phyloP scores from a whole-genome alignment of 2,113 vertebrate species.

The Guaruba guarouba region DNA sequence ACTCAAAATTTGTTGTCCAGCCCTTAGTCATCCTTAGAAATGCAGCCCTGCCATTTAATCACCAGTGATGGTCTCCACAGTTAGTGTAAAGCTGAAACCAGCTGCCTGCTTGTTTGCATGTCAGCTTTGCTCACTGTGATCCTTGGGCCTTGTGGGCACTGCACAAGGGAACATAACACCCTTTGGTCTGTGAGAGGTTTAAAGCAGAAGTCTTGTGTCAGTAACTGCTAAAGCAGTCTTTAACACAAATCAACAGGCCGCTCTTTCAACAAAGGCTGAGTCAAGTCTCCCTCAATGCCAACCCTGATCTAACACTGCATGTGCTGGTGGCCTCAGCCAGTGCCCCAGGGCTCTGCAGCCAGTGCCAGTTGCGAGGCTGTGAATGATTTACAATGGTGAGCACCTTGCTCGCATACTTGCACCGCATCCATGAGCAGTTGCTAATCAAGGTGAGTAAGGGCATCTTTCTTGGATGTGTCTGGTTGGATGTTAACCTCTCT shows the following conservation, averaged over 20 bases:
- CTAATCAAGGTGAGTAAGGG: not conserved
- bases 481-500: fast-evolving
- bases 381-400: not conserved
- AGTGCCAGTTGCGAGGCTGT: fast-evolving
- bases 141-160: not conserved
- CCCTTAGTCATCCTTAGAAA: not conserved
- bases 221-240: not conserved
- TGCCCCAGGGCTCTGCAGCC: not conserved
- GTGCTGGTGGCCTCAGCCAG: not conserved
- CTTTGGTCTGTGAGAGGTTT: not conserved
- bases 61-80: not conserved
- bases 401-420: fast-evolving
- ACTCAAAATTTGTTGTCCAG: not conserved
- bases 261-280: not conserved
- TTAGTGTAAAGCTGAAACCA: not conserved
- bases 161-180: not conserved
- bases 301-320: not conserved
- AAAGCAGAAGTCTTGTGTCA: not conserved
- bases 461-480: not conserved
- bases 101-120: not conserved
- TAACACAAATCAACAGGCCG: not conserved
- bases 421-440: fast-evolving
- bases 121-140: not conserved
- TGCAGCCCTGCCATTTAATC: not conserved
- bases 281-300: not conserved